Conservation (phyloP, 2,113 vertebrate genomes). For the Pteronura brasiliensis region DNA sequence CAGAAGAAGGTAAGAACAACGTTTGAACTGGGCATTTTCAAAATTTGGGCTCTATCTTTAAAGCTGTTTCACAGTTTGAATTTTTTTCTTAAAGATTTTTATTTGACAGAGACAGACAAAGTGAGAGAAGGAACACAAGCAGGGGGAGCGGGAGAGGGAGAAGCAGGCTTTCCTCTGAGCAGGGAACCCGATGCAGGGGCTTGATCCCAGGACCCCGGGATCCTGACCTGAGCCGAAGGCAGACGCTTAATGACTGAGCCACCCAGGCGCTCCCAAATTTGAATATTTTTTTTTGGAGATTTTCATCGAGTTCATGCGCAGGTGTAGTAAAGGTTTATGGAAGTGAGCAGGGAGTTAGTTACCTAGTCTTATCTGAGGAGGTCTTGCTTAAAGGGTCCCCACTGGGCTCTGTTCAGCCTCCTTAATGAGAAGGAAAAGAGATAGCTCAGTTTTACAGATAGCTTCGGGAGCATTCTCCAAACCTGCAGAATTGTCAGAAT, state of each 20-base stretch:
- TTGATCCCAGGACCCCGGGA: too few species aligned
- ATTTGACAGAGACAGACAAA: too few species aligned
- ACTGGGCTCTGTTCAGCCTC: neutral
- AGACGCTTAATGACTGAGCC: too few species aligned
- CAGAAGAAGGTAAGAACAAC: conserved; percentile 93
- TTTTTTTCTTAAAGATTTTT: neutral
- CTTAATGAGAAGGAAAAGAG: neutral
- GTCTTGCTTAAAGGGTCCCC: neutral
- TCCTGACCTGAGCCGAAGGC: too few species aligned
- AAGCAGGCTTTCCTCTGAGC: too few species aligned
- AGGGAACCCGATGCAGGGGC: too few species aligned
- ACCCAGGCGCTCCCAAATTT: neutral
- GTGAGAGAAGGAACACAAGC: too few species aligned
- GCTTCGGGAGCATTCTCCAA: neutral
- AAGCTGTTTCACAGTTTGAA: neutral
- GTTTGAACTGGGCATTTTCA: neutral
- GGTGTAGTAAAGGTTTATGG: neutral
- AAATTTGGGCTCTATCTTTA: neutral
- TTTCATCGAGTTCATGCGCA: neutral
- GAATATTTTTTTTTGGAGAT: neutral
- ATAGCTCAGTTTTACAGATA: neutral
- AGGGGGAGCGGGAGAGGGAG: too few species aligned
- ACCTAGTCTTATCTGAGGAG: neutral
- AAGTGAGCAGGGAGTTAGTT: neutral
- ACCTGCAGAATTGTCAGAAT: neutral